These are phyloP conservation scores for Tamias sibiricus DNA, from an alignment of 2,113 vertebrate genomes.

Conservation along the genomic window DNA sequence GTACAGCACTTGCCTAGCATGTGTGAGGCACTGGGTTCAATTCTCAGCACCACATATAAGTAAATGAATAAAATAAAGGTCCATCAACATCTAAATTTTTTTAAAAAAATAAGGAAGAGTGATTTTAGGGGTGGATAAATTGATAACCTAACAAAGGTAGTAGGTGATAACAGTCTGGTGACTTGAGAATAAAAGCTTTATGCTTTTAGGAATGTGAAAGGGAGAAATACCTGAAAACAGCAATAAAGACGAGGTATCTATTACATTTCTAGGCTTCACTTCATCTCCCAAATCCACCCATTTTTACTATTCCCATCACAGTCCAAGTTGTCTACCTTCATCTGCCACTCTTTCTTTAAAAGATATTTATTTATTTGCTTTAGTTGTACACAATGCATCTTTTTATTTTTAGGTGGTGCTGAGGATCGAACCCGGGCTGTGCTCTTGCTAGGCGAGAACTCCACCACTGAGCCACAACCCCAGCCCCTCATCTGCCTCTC, in stretches of 20 bases:
- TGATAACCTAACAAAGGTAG: neutral
- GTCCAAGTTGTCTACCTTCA: neutral
- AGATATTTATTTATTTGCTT: too few relatives aligned
- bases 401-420: too few relatives aligned
- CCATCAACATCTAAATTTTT: neutral
- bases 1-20: too few relatives aligned
- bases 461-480: too few relatives aligned
- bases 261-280: neutral
- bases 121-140: neutral
- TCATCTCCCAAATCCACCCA: neutral
- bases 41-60: too few relatives aligned
- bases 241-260: neutral
- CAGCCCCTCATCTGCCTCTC: too few relatives aligned
- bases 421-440: too few relatives aligned
- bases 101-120: neutral
- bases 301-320: neutral
- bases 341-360: too few relatives aligned
- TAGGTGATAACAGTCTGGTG: neutral
- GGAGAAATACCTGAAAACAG: neutral
- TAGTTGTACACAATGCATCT: too few relatives aligned
- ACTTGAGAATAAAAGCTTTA: neutral
- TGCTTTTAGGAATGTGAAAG: neutral
- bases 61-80: too few relatives aligned
- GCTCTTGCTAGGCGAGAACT: too few relatives aligned
- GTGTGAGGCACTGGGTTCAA: too few relatives aligned